Percentiles rank a stretch among this genome's conserved stretches.
Conservation (phyloP, 2,113 vertebrate genomes). For the Mormyrus iriodes region DNA sequence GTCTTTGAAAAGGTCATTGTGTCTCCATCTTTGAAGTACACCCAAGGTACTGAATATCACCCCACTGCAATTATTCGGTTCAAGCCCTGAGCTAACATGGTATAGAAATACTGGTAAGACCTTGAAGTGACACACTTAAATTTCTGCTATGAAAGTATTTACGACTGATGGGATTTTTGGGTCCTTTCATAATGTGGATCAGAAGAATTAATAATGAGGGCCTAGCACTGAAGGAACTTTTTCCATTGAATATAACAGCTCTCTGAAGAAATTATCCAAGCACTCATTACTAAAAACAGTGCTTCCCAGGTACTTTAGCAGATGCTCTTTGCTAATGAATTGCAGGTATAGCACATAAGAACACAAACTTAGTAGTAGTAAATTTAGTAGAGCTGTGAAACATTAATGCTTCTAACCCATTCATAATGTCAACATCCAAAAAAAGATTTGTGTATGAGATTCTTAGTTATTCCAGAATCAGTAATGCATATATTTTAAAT, state of each 20-base stretch:
- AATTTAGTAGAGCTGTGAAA: neutral
- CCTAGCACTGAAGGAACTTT: neutral
- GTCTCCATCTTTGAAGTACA: neutral
- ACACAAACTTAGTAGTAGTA: too few relatives aligned
- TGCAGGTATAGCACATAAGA: neutral
- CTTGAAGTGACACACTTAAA: neutral
- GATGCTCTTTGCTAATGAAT: neutral
- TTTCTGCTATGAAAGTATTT: neutral
- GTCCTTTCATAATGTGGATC: neutral
- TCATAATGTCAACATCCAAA: neutral
- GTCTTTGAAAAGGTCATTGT: neutral
- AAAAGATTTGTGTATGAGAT: neutral
- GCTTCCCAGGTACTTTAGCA: neutral
- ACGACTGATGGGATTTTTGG: neutral
- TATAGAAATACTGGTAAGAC: neutral
- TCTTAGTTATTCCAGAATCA: neutral
- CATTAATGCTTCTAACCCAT: neutral
- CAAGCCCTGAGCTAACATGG: neutral
- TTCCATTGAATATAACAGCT: neutral
- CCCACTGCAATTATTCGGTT: neutral
- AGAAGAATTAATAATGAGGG: neutral
- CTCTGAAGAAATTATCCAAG: neutral
- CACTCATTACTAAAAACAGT: neutral
- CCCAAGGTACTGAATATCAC: neutral
- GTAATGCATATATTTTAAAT: neutral